These are phyloP conservation scores for Peromyscus attwateri DNA, from an alignment of 2,797 vertebrate genomes.

Conservation along the genomic window DNA sequence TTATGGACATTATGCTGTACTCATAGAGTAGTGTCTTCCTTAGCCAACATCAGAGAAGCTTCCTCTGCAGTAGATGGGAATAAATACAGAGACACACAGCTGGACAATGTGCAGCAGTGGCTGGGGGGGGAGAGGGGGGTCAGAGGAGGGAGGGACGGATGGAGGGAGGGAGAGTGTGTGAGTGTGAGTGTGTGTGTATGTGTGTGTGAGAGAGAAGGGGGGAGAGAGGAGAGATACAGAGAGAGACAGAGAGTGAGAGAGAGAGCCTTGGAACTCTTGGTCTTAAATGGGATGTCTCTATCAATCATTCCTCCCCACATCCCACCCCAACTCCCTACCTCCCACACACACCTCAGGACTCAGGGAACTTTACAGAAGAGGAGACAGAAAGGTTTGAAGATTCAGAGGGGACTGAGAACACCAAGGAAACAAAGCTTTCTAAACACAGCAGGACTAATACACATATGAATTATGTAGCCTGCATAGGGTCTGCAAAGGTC, in stretches of 20 bases:
- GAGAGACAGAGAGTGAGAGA: no score
- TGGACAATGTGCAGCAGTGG: neutral
- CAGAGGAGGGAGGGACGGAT: fast-evolving
- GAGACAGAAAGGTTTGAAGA: neutral
- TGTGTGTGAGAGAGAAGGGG: no score
- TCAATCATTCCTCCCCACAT: no score
- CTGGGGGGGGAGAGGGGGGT: fast-evolving
- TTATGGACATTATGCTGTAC: neutral
- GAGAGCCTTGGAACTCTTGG: neutral
- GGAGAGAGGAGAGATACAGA: neutral
- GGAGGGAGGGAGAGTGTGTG: neutral
- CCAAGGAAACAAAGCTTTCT: neutral
- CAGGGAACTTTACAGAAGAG: neutral
- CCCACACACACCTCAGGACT: neutral
- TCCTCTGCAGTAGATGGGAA: neutral
- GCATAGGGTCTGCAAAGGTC: neutral
- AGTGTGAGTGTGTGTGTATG: no score
- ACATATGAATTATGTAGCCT: neutral
- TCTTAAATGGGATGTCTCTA: neutral
- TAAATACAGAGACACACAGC: neutral
- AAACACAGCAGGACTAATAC: neutral
- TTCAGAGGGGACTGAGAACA: neutral
- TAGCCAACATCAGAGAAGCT: neutral
- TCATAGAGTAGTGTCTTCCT: neutral
- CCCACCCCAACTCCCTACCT: no score